phyloP scores from a whole-genome alignment of 2,113 vertebrate genomes.

The Psophia crepitans region DNA sequence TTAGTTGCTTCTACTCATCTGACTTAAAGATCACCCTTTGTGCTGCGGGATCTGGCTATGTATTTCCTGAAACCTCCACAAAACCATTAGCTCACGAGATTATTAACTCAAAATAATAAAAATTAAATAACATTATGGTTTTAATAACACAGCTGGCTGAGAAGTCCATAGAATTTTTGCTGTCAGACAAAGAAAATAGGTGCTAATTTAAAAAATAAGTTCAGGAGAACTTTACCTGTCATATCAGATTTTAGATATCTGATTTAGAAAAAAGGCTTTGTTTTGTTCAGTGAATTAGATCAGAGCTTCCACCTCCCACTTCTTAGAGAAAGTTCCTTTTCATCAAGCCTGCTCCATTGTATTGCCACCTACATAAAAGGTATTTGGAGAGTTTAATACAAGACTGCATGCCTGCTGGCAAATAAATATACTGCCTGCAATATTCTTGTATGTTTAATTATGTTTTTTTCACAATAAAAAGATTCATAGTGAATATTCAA shows the following conservation, averaged over 20 bases:
- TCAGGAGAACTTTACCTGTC: neutral
- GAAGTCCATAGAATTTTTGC: neutral
- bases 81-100: accelerated
- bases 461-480: neutral
- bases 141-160: neutral
- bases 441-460: neutral
- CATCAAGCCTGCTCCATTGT: neutral
- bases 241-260: neutral
- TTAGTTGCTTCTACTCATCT: neutral
- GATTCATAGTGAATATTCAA: no score
- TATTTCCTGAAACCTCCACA: neutral
- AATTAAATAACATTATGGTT: neutral
- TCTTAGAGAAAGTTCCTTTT: neutral
- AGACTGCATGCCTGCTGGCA: neutral
- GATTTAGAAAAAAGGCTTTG: neutral
- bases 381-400: neutral
- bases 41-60: neutral
- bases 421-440: neutral
- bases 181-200: neutral
- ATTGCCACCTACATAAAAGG: neutral
- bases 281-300: neutral
- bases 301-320: neutral
- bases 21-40: neutral
- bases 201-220: neutral
- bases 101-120: neutral